A percentile compares a stretch with the other conserved stretches of the same genome.
These are phyloP conservation scores for Cetonia aurata DNA, from an alignment of 2,888 invertebrate species.

Conservation along the genomic window DNA sequence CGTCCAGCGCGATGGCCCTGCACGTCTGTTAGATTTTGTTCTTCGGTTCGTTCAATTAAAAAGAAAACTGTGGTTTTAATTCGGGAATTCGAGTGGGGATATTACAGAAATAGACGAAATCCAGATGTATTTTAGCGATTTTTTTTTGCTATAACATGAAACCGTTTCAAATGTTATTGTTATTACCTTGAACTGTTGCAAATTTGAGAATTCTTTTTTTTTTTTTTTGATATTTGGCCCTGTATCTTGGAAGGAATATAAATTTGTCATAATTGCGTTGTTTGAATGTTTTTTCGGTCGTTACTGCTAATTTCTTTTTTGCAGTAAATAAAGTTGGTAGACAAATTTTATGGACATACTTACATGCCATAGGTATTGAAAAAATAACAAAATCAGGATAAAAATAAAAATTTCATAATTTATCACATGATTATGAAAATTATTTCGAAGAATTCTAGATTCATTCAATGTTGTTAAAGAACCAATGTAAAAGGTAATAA, in stretches of 20 bases:
- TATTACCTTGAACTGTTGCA: constrained; percentile 9
- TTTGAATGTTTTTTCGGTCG: constrained; percentile 3
- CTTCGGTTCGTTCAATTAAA: constrained; percentile 23
- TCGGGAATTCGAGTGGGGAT: constrained; percentile 12
- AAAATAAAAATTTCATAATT: constrained; percentile 21
- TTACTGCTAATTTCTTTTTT: not conserved
- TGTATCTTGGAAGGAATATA: not conserved
- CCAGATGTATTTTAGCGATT: constrained; percentile 22
- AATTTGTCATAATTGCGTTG: not conserved
- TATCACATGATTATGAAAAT: not conserved
- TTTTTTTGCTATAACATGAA: constrained; percentile 1
- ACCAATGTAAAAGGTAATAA: not conserved
- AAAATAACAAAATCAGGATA: not conserved
- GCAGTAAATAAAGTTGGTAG: constrained; percentile 17
- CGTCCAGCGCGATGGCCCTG: constrained; percentile 15
- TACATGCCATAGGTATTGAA: not conserved
- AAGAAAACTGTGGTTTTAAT: constrained; percentile 10
- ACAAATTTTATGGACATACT: constrained; percentile 18
- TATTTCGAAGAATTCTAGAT: not conserved
- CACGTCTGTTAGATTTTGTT: constrained; percentile 20
- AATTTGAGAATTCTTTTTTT: not conserved
- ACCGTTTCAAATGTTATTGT: constrained; percentile 24
- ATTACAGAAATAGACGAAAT: constrained; percentile 29
- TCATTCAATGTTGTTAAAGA: too few relatives aligned
- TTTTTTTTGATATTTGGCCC: not conserved